Evolutionary conservation across 92 coral and sea anemone genomes (phyloP), one percentile per base, ranked within the genome.

Genomic region (Umimayanthus kanabou): DNA sequence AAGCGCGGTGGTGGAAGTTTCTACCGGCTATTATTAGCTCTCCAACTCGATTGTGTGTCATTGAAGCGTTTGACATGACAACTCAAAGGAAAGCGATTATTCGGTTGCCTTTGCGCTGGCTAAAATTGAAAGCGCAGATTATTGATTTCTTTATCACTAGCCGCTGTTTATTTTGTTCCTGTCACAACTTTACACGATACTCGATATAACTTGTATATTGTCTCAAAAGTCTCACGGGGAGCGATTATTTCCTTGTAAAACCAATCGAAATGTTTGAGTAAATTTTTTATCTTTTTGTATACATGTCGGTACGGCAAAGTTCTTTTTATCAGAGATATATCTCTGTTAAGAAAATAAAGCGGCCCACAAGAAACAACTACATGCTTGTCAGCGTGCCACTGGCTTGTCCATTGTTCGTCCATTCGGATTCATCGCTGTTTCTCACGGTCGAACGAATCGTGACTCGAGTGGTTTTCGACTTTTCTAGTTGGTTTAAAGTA

Each of bases 61-160:
- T 91, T 95, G 94, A 95, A 90, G 89, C 80, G 90, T 89, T 50
- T 94, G 89, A 91, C 93, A 92, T 95, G 98, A 95, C 98, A 95
- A 79, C 86, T 92, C 96, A 95, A 95, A 94, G 92, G 96, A 76
- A 77, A 71, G 96, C 96, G 98, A 89, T 88, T 79, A 28, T 85
- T 94, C 98, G 98, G 96, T 88, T 37, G 89, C 91, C 94, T 93
- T 93, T 95, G 96, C 95, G 66, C 80, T 69, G 72, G 76, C 53
- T 66, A 76, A 87, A 73, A 90, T 72, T 74, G 78, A 90, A 90
- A 90, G 77, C 85, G 84, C 82, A 71, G 83, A 80, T 93, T 93
- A 91, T 93, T 93, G 90, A 89, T 91, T 86, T 88, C 85, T 57
- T 69, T 83, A 83, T 70, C 47, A 71, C 65, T 47, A 73, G 80